Base-by-base conservation (phyloP, 2,113 vertebrate species). In the Vulpes vulpes region DNA sequence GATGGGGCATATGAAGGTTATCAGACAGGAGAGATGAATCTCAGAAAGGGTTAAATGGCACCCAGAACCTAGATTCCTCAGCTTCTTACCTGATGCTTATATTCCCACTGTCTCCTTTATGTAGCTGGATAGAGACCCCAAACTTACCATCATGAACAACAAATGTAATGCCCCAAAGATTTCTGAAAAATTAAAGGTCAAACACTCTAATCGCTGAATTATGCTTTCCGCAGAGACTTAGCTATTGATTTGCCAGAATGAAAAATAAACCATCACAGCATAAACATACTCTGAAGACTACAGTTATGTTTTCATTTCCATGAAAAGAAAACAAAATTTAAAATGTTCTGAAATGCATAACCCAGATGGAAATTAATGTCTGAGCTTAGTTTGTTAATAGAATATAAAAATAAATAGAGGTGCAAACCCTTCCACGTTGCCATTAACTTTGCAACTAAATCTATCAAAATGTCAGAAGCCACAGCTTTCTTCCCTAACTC, bases 301-400 rank as follows among this genome's bases (percentile, higher is more conserved):
- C 9, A 71, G 94, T 78, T 97, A 65, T 81, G 91, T 76, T 97
- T 96, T 84, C 71, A 96, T 90, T 89, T 67, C 64, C 49, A 27
- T 76, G 71, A 71, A 95, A 89, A 93, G 38, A 93, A 97, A 95
- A 60, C 11, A 92, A 69, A 91, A 91, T 57, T 65, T 93, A 23
- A 97, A 85, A 88, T 67, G 57, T 92, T 96, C 85, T 94, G 60
- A 96, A 94, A 97, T 71, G 20, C 12, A 93, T 62, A 94, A 83
- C 20, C 76, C 69, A 89, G 49, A n/a, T 65, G n/a, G 87, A 97
- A 97, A 96, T 90, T 87, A 95, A 94, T 92, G 83, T 12, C 83
- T 95, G 51, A 80, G 22, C 78, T 95, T 76, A 71, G 80, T 87
- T 90, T 91, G 82, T 73, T 97, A 97, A 87, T 67, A 95, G 27